Base-by-base conservation (phyloP, 2,888 invertebrate species). In the Arctia plantaginis region DNA sequence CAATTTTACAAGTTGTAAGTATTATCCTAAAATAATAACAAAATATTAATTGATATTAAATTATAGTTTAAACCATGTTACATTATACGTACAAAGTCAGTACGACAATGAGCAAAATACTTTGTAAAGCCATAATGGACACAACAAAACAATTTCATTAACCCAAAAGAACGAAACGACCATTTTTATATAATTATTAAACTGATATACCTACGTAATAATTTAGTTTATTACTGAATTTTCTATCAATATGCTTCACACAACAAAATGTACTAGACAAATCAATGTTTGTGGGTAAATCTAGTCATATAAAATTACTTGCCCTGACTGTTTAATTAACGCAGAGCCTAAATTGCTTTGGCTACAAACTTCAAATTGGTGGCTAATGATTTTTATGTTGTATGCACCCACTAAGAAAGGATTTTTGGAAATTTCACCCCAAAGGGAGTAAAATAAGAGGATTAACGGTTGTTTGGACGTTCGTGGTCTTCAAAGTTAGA, bases 121-220 rank as follows among this genome's bases (percentile, higher is more conserved):
- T 72, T 59, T 74, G 30, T 7, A 55, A 69, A 76, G 18, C 47
- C 35, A 10, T 23, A 20, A 12, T 27, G 33, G 69, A 41, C 23
- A 65, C 47, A 71, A 33, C 35, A 62, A 13, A 1, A 74, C n/a
- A 66, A 69, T 73, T 72, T 72, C 65, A 79, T 68, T 73, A 69
- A 55, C 64, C 66, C 35, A 47, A n/a, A 70, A n/a, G 23, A 33
- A 44, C 39, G 33, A 8, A 44, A 33, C 33, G 44, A 35, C 35
- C 47, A 30, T 23, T 71, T 72, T 27, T 76, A n/a, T 33, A 68
- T 71, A 67, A 75, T 73, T 68, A 69, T 68, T 74, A 69, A 73
- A 67, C 71, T 71, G 69, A 71, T 6, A 15, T 59, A 76, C 71
- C n/a, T 30, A 72, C 64, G 69, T 71, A 66, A 76, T 20, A 71